These are phyloP conservation scores for Macquaria ambigua DNA, from an alignment of 2,113 vertebrate species.

Conservation along the genomic window DNA sequence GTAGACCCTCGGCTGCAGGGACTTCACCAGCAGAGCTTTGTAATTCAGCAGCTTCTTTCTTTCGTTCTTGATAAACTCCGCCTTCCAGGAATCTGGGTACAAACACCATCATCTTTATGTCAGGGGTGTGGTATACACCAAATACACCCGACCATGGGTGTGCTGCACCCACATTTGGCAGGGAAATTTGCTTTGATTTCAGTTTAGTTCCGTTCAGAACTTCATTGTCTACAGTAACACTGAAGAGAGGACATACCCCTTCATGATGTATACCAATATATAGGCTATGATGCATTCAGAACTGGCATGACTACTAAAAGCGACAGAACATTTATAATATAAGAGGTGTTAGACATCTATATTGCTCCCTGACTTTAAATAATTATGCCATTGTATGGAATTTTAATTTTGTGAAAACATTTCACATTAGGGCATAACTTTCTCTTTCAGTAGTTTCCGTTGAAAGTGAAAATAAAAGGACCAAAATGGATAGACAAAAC, in stretches of 20 bases:
- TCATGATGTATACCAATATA: too few species aligned
- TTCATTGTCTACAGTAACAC: too few species aligned
- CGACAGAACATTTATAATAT: too few species aligned
- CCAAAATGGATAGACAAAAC: background rate
- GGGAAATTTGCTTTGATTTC: background rate
- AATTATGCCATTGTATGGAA: too few species aligned
- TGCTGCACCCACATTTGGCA: background rate
- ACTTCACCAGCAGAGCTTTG: constrained; percentile 84
- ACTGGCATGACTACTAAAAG: too few species aligned
- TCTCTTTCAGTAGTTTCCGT: background rate
- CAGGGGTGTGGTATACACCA: background rate
- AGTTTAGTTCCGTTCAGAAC: background rate
- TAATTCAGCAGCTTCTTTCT: constrained; percentile 88
- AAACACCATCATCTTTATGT: background rate
- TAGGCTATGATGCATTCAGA: too few species aligned
- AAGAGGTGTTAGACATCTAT: too few species aligned
- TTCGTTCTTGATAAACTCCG: constrained; percentile 85
- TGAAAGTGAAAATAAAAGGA: background rate
- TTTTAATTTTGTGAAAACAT: too few species aligned
- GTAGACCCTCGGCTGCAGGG: constrained; percentile 83
- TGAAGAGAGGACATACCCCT: background rate
- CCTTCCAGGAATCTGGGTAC: constrained; percentile 82
- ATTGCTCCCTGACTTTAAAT: too few species aligned
- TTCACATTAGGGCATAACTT: background rate
- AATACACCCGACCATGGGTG: background rate